These are phyloP conservation scores for Dysdera silvatica DNA, from an alignment of 1,140 invertebrate species.

Conservation along the genomic window DNA sequence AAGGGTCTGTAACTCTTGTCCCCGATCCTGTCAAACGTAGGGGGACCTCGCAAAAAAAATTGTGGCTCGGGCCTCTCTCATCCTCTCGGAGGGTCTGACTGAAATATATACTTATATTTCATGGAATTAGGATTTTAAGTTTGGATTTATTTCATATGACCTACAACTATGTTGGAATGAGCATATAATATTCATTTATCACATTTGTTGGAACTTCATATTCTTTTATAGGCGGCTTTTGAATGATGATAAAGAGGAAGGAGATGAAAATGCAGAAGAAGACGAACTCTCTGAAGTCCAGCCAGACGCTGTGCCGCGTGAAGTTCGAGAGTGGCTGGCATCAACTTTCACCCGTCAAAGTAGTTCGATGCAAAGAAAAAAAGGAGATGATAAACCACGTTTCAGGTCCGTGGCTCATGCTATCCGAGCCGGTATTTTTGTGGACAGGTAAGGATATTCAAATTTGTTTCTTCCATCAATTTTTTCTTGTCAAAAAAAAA, in stretches of 20 bases:
- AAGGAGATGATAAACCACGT: conserved; percentile 52
- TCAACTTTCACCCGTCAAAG: conserved; percentile 93
- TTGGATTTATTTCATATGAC: neutral
- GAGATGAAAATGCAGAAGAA: conserved; percentile 57
- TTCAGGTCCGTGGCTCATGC: conserved; percentile 95
- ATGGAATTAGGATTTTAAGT: too few relatives aligned
- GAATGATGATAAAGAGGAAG: too few relatives aligned
- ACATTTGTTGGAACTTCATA: too few relatives aligned
- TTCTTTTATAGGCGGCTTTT: conserved; percentile 15
- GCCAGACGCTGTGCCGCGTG: conserved; percentile 85
- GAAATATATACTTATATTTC: too few relatives aligned
- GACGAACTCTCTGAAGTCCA: conserved; percentile 90
- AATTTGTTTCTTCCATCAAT: too few relatives aligned
- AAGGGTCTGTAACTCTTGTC: too few relatives aligned
- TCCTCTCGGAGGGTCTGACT: too few relatives aligned
- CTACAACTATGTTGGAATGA: neutral
- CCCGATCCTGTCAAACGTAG: too few relatives aligned
- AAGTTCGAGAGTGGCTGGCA: conserved; percentile 92
- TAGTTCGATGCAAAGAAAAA: conserved; percentile 56
- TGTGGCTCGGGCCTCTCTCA: too few relatives aligned
- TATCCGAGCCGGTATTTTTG: conserved; percentile 93
- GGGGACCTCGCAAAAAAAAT: too few relatives aligned
- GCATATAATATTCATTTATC: neutral
- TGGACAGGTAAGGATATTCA: conserved; percentile 61
- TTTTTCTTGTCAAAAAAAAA: too few relatives aligned